phyloP scores from a whole-genome alignment of 2,888 invertebrate genomes.

The Orthonychiurus folsomi region DNA sequence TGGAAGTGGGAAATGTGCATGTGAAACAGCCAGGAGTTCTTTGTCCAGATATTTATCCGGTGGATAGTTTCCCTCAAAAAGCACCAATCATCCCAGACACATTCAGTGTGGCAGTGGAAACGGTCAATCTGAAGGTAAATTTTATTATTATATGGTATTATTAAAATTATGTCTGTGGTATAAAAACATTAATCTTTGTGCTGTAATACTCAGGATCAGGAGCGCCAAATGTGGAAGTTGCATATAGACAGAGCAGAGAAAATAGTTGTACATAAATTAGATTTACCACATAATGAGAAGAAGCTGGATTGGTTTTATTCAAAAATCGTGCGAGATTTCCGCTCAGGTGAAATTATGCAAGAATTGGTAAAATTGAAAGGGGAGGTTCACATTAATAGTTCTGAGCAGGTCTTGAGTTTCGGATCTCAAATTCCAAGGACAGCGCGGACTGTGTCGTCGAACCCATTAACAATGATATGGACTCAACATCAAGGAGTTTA shows the following conservation, averaged over 20 bases:
- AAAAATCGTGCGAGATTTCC: constrained; percentile 40
- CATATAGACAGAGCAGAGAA: constrained; percentile 39
- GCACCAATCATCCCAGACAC: constrained; percentile 40
- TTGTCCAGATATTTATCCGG: constrained; percentile 29
- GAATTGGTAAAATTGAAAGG: no score
- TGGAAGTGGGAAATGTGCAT: not conserved
- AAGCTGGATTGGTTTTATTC: constrained; percentile 39
- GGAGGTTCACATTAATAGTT: no score
- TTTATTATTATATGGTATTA: no score
- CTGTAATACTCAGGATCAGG: constrained; percentile 35
- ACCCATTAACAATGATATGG: constrained; percentile 38
- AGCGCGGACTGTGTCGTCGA: constrained; percentile 39
- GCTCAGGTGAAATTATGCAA: constrained; percentile 35
- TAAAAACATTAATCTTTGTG: no score
- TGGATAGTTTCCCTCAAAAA: constrained; percentile 28
- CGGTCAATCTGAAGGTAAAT: constrained; percentile 36
- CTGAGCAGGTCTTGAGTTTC: constrained; percentile 37
- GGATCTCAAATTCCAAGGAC: constrained; percentile 37
- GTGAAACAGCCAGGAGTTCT: constrained; percentile 37
- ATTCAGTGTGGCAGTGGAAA: constrained; percentile 39
- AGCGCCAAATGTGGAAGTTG: constrained; percentile 39
- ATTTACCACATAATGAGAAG: constrained; percentile 38
- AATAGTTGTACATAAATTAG: constrained; percentile 39
- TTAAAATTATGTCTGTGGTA: no score
- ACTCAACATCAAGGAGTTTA: constrained; percentile 30